phyloP scores from a whole-genome alignment of 2,888 invertebrate species.

The Choristoneura rosaceana region DNA sequence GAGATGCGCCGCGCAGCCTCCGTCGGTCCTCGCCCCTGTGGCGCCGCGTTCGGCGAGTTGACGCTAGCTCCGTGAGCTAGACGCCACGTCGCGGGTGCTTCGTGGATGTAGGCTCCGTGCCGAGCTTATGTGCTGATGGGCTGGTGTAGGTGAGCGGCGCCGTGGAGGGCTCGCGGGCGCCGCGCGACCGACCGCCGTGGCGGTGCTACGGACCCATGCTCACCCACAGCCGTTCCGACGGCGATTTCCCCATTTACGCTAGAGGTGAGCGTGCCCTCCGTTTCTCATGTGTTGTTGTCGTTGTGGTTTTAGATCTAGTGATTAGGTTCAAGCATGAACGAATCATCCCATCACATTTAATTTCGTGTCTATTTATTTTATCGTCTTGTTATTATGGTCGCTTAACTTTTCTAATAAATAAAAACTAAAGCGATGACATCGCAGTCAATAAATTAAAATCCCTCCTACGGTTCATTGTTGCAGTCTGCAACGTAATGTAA shows the following conservation, averaged over 20 bases:
- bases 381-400: conserved; percentile 21
- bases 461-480: neutral
- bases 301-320: conserved; percentile 39
- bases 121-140: conserved; percentile 73
- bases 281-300: conserved; percentile 43
- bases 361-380: conserved; percentile 22
- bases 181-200: conserved; percentile 83
- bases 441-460: neutral
- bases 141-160: conserved; percentile 75
- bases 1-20: conserved; percentile 83
- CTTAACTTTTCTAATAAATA: conserved; percentile 12
- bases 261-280: conserved; percentile 86
- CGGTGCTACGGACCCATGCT: conserved; percentile 90
- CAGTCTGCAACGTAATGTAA: conserved; percentile 6
- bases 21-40: conserved; percentile 66
- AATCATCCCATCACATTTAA: conserved; percentile 28
- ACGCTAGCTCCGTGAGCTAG: conserved; percentile 64
- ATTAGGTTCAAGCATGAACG: conserved; percentile 38
- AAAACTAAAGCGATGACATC: neutral
- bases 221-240: conserved; percentile 94
- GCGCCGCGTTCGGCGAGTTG: conserved; percentile 75
- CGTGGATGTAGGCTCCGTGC: conserved; percentile 65
- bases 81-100: conserved; percentile 59
- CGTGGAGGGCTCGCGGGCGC: conserved; percentile 84
- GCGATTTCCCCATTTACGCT: conserved; percentile 93